Conservation (phyloP, 2,797 vertebrate species). For the Acanthurus leucopareius region DNA sequence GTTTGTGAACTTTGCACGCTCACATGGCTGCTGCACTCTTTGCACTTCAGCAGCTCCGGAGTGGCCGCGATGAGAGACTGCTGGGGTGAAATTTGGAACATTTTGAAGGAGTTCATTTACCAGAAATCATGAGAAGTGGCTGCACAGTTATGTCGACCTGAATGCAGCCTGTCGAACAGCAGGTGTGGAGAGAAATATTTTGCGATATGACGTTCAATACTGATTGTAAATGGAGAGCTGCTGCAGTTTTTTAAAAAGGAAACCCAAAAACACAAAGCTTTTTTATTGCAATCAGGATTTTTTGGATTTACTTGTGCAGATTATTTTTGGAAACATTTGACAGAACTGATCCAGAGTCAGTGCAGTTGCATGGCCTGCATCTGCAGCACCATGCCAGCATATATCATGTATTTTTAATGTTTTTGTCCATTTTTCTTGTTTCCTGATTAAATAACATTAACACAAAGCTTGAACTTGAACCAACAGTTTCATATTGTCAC, state of each 20-base stretch:
- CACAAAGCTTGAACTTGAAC: no score
- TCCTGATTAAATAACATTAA: neutral
- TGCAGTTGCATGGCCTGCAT: neutral
- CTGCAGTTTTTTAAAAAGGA: neutral
- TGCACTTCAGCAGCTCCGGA: neutral
- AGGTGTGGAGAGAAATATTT: constrained; percentile 4
- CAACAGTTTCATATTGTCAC: neutral
- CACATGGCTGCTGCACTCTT: neutral
- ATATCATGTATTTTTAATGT: neutral
- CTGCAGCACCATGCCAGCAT: no score
- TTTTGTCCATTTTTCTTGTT: neutral
- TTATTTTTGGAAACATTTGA: neutral
- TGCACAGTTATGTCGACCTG: neutral
- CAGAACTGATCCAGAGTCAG: neutral
- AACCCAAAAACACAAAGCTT: neutral
- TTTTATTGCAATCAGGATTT: neutral
- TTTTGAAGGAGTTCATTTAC: neutral
- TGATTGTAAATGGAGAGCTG: constrained; percentile 12
- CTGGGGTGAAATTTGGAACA: neutral
- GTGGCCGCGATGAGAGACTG: neutral
- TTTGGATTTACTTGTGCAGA: neutral
- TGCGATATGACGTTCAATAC: neutral
- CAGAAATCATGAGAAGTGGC: constrained; percentile 20
- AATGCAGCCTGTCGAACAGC: neutral
- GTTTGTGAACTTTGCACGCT: neutral